phyloP scores from a whole-genome alignment of 2,797 vertebrate species.

The Coranthus polyacanthus region DNA sequence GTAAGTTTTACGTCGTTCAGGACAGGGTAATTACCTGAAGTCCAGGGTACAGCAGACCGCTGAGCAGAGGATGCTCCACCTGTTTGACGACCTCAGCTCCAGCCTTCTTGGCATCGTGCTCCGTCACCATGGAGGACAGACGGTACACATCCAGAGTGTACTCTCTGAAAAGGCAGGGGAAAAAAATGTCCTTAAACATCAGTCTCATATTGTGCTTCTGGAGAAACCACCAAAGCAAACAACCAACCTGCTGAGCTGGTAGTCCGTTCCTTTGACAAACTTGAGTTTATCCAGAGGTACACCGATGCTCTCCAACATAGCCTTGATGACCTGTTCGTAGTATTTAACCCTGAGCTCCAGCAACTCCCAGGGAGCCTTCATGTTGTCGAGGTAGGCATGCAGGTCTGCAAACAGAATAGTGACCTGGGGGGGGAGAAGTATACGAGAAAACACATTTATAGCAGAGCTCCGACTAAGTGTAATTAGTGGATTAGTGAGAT shows the following conservation, averaged over 20 bases:
- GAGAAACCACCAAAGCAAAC: neutral
- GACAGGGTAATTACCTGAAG: constrained; percentile 88
- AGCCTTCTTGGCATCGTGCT: constrained; percentile 98
- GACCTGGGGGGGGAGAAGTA: constrained; percentile 81
- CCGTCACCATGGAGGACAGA: constrained; percentile 93
- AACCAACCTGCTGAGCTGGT: constrained; percentile 95
- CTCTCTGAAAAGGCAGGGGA: constrained; percentile 81
- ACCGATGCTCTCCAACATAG: constrained; percentile 95
- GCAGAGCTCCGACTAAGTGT: neutral
- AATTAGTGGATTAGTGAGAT: neutral
- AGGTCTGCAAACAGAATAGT: constrained; percentile 95
- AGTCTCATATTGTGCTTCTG: neutral
- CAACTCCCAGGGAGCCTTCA: constrained; percentile 99
- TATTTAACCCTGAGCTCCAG: constrained; percentile 93
- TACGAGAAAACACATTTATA: neutral
- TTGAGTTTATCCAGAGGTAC: constrained; percentile 94
- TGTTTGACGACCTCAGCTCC: constrained; percentile 99
- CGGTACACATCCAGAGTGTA: constrained; percentile 97
- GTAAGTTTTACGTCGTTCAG: too few species aligned
- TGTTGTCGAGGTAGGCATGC: constrained; percentile 97
- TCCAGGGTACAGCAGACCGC: constrained; percentile 96
- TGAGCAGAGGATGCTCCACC: constrained; percentile 96
- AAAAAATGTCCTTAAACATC: rapidly evolving
- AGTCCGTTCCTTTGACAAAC: constrained; percentile 94
- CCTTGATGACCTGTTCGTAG: constrained; percentile 95